phyloP scores from a whole-genome alignment of 2,113 vertebrate species.

The Ctenodactylus gundi region DNA sequence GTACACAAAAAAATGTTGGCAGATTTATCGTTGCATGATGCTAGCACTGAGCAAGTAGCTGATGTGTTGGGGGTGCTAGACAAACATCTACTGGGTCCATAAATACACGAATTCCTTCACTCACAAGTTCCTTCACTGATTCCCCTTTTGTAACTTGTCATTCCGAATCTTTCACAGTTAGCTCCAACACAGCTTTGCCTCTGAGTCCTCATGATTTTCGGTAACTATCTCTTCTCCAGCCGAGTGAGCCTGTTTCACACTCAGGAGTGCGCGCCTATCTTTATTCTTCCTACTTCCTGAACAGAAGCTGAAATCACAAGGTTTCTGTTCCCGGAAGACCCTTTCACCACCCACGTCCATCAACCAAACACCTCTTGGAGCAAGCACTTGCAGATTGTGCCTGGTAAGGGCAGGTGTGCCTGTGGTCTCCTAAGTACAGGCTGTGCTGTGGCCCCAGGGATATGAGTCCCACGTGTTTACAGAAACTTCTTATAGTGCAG shows the following conservation, averaged over 20 bases:
- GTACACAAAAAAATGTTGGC: neutral
- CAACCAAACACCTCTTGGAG: neutral
- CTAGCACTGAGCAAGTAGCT: neutral
- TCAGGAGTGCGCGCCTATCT: neutral
- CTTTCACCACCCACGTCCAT: neutral
- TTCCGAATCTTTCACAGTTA: neutral
- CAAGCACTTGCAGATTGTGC: slow-evolving; percentile 5
- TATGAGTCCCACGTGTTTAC: neutral
- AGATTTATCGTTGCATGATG: neutral
- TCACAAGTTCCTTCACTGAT: neutral
- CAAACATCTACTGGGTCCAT: neutral
- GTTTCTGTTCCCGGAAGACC: neutral
- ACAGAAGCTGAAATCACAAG: neutral
- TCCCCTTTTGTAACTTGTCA: neutral
- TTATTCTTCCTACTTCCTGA: neutral
- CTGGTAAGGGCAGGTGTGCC: slow-evolving; percentile 63
- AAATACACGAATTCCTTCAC: neutral
- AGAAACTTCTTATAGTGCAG: neutral
- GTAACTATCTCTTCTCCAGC: neutral
- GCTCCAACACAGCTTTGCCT: neutral
- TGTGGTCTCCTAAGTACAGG: neutral
- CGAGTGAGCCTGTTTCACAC: neutral
- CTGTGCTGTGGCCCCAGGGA: neutral
- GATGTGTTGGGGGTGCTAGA: neutral
- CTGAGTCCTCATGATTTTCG: neutral